Conservation (phyloP, 2,797 vertebrate genomes). For the Chelon labrosus region DNA sequence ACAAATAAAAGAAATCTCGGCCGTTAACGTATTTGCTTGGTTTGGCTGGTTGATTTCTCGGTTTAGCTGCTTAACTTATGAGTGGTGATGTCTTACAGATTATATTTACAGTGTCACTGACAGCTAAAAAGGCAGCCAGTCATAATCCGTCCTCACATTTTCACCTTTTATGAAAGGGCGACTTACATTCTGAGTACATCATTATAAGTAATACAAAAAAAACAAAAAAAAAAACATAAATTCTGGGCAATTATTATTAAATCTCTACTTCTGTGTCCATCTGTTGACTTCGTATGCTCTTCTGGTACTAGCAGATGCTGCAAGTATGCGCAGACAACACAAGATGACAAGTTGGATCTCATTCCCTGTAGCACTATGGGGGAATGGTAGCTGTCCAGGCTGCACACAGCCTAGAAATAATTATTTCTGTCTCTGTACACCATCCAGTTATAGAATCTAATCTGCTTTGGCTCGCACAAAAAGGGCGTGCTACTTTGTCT, state of each 20-base stretch:
- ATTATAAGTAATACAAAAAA: not conserved
- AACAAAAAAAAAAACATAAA: too few species aligned
- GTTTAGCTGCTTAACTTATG: too few species aligned
- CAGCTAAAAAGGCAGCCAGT: not conserved
- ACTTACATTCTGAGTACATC: not conserved
- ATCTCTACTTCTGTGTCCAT: not conserved
- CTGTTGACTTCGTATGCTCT: not conserved
- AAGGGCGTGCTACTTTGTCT: not conserved
- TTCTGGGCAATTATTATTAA: too few species aligned
- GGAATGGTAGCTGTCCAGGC: constrained; percentile 17
- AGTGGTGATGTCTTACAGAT: too few species aligned
- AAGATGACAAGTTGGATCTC: not conserved
- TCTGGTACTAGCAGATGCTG: not conserved
- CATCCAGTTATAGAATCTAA: not conserved
- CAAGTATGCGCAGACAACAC: constrained; percentile 2
- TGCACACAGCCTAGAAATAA: constrained; percentile 1
- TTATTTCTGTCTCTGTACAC: constrained; percentile 13
- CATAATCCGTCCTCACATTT: not conserved
- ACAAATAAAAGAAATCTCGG: too few species aligned
- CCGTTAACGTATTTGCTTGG: too few species aligned
- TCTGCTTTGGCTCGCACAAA: constrained; percentile 8
- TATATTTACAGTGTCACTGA: too few species aligned
- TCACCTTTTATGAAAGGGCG: not conserved
- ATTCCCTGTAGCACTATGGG: constrained; percentile 9
- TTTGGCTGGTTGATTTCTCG: too few species aligned